Base-by-base conservation (phyloP, 1,140 invertebrate species). In the Sarcophaga peregrina region DNA sequence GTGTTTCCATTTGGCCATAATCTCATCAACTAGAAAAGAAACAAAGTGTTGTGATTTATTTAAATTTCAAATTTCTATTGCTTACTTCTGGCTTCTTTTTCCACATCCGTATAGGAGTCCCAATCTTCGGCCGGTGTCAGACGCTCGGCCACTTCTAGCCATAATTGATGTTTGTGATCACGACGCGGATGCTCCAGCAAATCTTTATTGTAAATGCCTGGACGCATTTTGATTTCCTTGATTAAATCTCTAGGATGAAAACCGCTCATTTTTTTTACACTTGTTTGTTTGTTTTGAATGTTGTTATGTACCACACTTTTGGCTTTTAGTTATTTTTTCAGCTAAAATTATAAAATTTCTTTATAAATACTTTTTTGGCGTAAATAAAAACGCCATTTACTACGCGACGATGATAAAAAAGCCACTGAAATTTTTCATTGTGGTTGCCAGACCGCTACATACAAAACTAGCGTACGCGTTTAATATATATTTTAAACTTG, bases 181-280 rank as follows among this genome's bases (percentile, higher is more conserved):
- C 47, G 8, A n/a, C 13, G n/a, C 10, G 46, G 46, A 11, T 78
- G 48, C 4, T 78, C 75, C 17, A 50, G 20, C n/a, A 78, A 8
- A 78, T 78, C 47, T 78, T n/a, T 78, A 17, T 78, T 78, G 75
- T 78, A 78, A 13, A 78, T 9, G 8, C n/a, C 75, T 8, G 75
- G 75, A 8, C 75, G 15, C 15, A n/a, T 20, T 52, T 78, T 78
- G 48, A 78, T 15, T 78, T 78, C 75, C 17, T 20, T 15, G 17
- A 78, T 78, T 10, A 78, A 25, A 50, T 52, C 47, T 11, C 3
- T 52, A 8, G 75, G 75, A 11, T 52, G 25, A 17, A 78, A n/a
- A 25, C 75, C 75, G 47, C 75, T 78, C 75, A 78, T 78, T 78
- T 52, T n/a, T 37, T 37, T 20, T n/a, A 68, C 17, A 68, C 9